Evolutionary conservation across 1,140 invertebrate genomes (phyloP).

Genomic region (Sweltsa coloradensis): DNA sequence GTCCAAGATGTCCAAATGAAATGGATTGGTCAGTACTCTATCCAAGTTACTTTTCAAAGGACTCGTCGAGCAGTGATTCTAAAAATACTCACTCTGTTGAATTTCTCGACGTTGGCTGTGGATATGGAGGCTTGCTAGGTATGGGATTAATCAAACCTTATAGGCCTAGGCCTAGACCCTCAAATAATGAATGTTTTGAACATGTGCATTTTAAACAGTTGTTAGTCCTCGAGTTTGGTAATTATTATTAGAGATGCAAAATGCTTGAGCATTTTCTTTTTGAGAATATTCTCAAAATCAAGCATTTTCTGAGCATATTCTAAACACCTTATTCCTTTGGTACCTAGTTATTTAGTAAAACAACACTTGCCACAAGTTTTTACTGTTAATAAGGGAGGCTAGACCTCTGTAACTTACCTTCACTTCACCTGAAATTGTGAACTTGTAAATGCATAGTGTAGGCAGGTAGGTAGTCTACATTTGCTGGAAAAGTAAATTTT

Average conservation of each 20-base stretch:
- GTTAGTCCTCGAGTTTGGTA: too few species aligned
- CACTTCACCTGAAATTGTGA: too few species aligned
- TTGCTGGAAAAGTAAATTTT: too few species aligned
- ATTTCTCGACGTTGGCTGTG: constrained; percentile 96
- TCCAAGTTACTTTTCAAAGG: constrained; percentile 38
- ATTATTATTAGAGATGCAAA: too few species aligned
- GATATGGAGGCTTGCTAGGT: constrained; percentile 94
- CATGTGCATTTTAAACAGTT: too few species aligned
- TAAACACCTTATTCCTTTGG: background rate
- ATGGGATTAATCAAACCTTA: constrained; percentile 24
- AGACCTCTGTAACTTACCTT: too few species aligned
- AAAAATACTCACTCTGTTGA: constrained; percentile 48
- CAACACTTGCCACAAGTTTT: too few species aligned
- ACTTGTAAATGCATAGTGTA: too few species aligned
- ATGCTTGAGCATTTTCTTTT: too few species aligned
- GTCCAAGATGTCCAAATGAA: constrained; percentile 47
- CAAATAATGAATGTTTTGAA: constrained; percentile 8
- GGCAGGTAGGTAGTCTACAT: too few species aligned
- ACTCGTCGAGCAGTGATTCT: constrained; percentile 25
- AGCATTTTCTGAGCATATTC: background rate
- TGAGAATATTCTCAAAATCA: background rate
- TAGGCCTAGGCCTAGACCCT: constrained; percentile 6
- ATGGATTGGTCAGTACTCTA: constrained; percentile 74
- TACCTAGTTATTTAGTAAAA: too few species aligned
- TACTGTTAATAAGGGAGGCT: too few species aligned